Evolutionary conservation across 2,113 vertebrate species (phyloP).

Genomic region (Crypturellus undulatus): DNA sequence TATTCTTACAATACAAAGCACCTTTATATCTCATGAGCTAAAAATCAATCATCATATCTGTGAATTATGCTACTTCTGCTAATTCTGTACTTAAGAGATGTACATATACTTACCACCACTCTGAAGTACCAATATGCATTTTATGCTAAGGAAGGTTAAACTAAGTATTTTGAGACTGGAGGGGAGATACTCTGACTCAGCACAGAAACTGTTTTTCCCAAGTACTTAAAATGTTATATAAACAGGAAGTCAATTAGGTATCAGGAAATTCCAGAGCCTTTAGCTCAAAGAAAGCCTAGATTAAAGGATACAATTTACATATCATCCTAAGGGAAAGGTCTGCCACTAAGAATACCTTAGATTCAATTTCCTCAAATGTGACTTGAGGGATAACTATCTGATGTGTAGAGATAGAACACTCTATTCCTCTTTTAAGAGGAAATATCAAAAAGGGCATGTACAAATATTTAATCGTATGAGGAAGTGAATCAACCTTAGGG

Average conservation of each 20-base stretch:
- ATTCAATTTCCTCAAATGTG: constrained; percentile 14
- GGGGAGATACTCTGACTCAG: constrained; percentile 65
- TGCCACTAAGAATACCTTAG: constrained; percentile 28
- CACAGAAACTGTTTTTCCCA: constrained; percentile 67
- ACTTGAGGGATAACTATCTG: not conserved
- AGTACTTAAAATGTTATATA: constrained; percentile 65
- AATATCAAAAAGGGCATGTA: not conserved
- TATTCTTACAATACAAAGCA: not conserved
- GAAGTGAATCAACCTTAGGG: constrained; percentile 9
- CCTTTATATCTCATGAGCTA: not conserved
- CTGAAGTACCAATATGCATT: not conserved
- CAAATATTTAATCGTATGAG: not conserved
- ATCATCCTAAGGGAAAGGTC: constrained; percentile 46
- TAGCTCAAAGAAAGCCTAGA: constrained; percentile 60
- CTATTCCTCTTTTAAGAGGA: not conserved
- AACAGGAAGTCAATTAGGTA: constrained; percentile 74
- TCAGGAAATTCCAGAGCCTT: constrained; percentile 70
- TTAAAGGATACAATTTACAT: constrained; percentile 52
- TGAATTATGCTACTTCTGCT: not conserved
- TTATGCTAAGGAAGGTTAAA: not conserved
- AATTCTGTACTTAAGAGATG: not conserved
- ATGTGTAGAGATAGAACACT: not conserved
- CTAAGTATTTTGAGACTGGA: not conserved
- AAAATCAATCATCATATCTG: not conserved
- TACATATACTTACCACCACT: not conserved